Conservation (phyloP, 1,140 invertebrate species). For the Thaumetopoea pityocampa region DNA sequence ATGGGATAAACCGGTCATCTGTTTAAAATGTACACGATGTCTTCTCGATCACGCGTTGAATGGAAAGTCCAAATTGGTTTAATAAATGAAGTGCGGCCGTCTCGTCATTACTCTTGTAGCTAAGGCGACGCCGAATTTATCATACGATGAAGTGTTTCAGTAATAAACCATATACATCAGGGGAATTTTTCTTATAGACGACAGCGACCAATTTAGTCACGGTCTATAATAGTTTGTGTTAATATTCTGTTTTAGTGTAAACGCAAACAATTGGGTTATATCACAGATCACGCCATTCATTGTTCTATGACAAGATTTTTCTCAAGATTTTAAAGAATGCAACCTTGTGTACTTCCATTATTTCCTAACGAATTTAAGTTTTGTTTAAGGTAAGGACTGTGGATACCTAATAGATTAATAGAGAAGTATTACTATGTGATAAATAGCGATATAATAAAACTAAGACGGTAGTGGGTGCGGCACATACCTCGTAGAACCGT, state of each 20-base stretch:
- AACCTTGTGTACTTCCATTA: no score
- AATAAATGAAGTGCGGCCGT: slow-evolving; percentile 20
- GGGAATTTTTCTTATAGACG: no score
- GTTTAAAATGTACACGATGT: slow-evolving; percentile 23
- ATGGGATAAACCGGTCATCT: slow-evolving; percentile 17
- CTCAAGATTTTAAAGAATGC: no score
- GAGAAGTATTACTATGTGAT: no score
- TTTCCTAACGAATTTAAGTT: no score
- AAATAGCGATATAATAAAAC: no score
- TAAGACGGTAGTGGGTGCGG: no score
- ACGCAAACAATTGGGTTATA: slow-evolving; percentile 3
- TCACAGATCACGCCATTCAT: slow-evolving; percentile 7
- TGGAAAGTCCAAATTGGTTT: slow-evolving; percentile 30
- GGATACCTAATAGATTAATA: no score
- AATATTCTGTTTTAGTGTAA: background rate
- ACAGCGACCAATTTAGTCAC: no score
- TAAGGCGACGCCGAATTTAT: slow-evolving; percentile 14
- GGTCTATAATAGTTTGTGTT: background rate
- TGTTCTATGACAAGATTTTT: slow-evolving; percentile 2
- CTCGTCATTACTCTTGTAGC: slow-evolving; percentile 17
- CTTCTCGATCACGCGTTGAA: slow-evolving; percentile 20
- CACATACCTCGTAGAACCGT: no score
- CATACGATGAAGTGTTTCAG: slow-evolving; percentile 9
- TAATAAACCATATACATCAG: no score
- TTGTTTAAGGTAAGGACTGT: no score